Conservation (phyloP, 2,888 invertebrate species). For the Octodonta nipae region DNA sequence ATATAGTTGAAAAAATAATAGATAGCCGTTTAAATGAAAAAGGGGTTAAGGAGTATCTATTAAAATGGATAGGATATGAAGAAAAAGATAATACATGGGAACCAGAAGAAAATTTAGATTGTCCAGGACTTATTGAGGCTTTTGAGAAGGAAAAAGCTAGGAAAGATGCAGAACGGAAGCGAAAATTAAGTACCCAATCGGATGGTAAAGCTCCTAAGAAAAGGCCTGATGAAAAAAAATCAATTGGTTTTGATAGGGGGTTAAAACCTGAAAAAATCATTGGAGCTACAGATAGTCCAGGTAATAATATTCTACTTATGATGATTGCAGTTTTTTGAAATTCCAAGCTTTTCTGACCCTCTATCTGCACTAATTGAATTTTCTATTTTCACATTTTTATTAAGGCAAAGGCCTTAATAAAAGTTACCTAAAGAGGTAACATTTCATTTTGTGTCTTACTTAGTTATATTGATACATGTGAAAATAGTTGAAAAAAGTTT, state of each 20-base stretch:
- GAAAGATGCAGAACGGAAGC: conserved; percentile 29
- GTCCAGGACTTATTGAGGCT: conserved; percentile 74
- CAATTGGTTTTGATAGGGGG: conserved; percentile 66
- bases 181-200: conserved; percentile 27
- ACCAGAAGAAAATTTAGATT: conserved; percentile 74
- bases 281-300: conserved; percentile 86
- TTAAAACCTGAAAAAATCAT: conserved; percentile 76
- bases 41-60: conserved; percentile 43
- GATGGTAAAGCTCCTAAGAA: conserved; percentile 29
- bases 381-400: too few species aligned
- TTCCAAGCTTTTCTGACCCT: too few species aligned
- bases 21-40: conserved; percentile 58
- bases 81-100: conserved; percentile 94
- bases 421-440: too few species aligned
- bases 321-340: too few species aligned
- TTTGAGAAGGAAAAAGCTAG: conserved; percentile 69
- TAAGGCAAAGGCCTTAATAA: too few species aligned
- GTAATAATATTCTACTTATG: conserved; percentile 28
- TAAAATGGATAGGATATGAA: conserved; percentile 67
- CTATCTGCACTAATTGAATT: too few species aligned
- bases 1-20: conserved; percentile 80
- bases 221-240: conserved; percentile 40
- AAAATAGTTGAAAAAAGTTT: too few species aligned
- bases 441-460: too few species aligned
- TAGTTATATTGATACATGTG: too few species aligned